phyloP scores from a whole-genome alignment of 2,797 vertebrate species.

The Momotus momota region DNA sequence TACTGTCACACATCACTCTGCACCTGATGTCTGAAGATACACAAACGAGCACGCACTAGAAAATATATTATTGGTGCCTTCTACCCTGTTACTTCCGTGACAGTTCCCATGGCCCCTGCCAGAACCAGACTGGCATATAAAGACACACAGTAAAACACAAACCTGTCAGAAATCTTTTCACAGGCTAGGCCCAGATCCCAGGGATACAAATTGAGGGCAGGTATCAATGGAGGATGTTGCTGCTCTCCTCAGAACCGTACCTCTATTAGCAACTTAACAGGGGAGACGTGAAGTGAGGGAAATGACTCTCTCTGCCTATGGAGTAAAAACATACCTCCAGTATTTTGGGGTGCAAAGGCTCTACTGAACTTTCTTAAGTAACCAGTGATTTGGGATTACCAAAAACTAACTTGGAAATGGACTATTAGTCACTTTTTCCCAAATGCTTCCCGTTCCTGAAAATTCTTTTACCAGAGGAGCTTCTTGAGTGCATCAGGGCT shows the following conservation, averaged over 20 bases:
- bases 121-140: neutral
- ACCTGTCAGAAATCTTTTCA: neutral
- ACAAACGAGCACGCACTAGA: neutral
- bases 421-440: neutral
- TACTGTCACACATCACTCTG: neutral
- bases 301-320: neutral
- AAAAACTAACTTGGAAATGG: neutral
- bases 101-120: neutral
- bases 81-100: neutral
- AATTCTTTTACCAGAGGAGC: neutral
- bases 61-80: neutral
- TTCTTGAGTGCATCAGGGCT: neutral
- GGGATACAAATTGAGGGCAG: accelerated
- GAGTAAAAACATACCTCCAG: neutral
- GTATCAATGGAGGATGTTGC: accelerated
- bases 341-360: neutral
- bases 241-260: neutral
- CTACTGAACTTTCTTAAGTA: neutral
- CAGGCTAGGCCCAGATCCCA: neutral
- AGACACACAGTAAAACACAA: neutral
- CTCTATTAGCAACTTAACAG: accelerated
- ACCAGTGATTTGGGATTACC: neutral
- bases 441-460: neutral
- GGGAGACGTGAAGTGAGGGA: neutral
- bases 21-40: neutral